Base-by-base conservation (phyloP, 2,797 vertebrate species). In the Lithobates pipiens region DNA sequence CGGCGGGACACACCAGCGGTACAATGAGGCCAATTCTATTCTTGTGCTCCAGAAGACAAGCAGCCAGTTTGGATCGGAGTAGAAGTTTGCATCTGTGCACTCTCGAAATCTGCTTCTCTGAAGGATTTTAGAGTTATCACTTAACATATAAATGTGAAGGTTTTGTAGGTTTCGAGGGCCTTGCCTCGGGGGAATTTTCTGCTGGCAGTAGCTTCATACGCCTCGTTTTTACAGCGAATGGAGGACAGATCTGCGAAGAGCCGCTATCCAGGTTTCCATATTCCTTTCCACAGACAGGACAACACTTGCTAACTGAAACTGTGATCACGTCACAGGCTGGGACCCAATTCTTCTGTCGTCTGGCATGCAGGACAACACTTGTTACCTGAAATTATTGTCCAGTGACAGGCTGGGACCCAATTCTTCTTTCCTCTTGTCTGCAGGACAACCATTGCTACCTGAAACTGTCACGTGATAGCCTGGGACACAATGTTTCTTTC, bases 11-110 rank as follows among this genome's bases (percentile, higher is more conserved):
- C 54, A 21, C 54, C 79, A 57, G 25, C n/a, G 10, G 79, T 81
- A 81, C 68, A 72, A 32, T 6, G 79, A 72, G 69, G 79, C 79
- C 79, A 81, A 81, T 72, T 81, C 68, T 39, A 81, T 71, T 81
- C 23, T 81, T 72, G 68, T 81, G 32, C 46, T 63, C 34, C 25
- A 73, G 79, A 46, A 25, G 79, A 72, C 79, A 11, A 72, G 79
- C 79, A 32, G 50, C 68, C 79, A 73, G 69, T 81, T 81, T 81
- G 79, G 79, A 81, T 73, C 32, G 69, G 71, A 81, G 70, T 71
- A 81, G 23, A 81, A 81, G 46, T 80, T 72, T 81, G 79, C 79
- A 81, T 81, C 79, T 81, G 79, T 72, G 69, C 54, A 39, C 79
- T 71, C 69, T 81, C n/a, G 71, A 72, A 70, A 72, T 57, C 69